Conservation (phyloP, 2,113 vertebrate genomes). For the Siphamia tubifer region DNA sequence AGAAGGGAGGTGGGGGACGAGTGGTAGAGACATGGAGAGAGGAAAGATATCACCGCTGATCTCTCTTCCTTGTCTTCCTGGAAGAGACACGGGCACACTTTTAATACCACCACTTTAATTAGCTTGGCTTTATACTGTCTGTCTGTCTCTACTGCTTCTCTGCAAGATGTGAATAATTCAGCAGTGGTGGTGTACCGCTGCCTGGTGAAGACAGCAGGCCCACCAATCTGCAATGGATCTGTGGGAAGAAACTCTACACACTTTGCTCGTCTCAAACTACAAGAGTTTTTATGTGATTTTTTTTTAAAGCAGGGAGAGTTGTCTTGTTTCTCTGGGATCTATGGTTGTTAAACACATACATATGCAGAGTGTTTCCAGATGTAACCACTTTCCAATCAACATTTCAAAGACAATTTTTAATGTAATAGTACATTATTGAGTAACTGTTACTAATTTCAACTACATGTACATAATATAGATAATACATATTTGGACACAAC, state of each 20-base stretch:
- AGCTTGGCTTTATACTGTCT: constrained; percentile 55
- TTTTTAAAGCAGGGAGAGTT: background rate
- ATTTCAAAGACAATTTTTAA: too few species aligned
- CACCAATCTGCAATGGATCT: constrained; percentile 58
- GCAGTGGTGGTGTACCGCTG: constrained; percentile 60
- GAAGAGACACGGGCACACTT: constrained; percentile 68
- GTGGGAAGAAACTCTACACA: constrained; percentile 4
- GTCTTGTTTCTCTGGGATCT: background rate
- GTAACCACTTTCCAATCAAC: too few species aligned
- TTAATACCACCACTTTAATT: constrained; percentile 77
- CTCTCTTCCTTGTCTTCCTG: constrained; percentile 59
- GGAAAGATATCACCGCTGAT: constrained; percentile 76
- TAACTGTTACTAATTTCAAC: too few species aligned
- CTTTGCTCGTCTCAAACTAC: background rate
- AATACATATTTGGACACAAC: too few species aligned
- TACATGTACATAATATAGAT: too few species aligned
- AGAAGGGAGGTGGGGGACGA: constrained; percentile 20
- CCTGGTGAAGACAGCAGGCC: constrained; percentile 57
- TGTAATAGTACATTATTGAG: too few species aligned
- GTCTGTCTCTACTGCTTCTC: constrained; percentile 50
- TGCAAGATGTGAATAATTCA: constrained; percentile 73
- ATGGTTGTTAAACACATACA: background rate
- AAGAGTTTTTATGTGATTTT: background rate
- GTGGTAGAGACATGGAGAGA: constrained; percentile 53
- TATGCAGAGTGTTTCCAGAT: background rate